Percentiles rank a stretch among this genome's conserved stretches.
phyloP scores from a whole-genome alignment of 1,140 invertebrate species.

The Conus betulinus region DNA sequence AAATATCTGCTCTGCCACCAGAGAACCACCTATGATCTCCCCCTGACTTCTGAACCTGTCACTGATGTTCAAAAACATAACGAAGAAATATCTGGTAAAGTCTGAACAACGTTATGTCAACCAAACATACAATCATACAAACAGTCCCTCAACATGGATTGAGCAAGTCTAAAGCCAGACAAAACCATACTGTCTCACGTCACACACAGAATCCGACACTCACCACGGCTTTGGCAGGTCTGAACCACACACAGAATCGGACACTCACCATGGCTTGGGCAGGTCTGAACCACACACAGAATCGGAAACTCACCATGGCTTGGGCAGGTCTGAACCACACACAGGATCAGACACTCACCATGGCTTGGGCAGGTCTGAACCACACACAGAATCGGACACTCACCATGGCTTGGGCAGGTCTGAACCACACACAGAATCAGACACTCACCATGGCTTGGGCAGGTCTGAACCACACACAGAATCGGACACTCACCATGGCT shows the following conservation, averaged over 20 bases:
- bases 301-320: not conserved
- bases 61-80: no score
- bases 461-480: not conserved
- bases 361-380: not conserved
- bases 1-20: no score
- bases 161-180: no score
- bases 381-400: not conserved
- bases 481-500: not conserved
- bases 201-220: not conserved
- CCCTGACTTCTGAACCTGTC: no score
- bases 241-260: conserved; percentile 75
- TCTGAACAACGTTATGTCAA: not conserved
- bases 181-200: no score
- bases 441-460: not conserved
- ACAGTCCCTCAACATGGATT: not conserved
- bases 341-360: not conserved
- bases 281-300: not conserved
- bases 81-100: no score
- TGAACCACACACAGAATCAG: conserved; percentile 75
- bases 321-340: not conserved
- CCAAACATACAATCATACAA: not conserved
- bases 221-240: conserved; percentile 87
- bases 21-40: no score
- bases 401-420: conserved; percentile 87
- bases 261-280: not conserved